Evolutionary conservation across 2,113 vertebrate genomes (phyloP).

Genomic region (Chaetodon auriga): DNA sequence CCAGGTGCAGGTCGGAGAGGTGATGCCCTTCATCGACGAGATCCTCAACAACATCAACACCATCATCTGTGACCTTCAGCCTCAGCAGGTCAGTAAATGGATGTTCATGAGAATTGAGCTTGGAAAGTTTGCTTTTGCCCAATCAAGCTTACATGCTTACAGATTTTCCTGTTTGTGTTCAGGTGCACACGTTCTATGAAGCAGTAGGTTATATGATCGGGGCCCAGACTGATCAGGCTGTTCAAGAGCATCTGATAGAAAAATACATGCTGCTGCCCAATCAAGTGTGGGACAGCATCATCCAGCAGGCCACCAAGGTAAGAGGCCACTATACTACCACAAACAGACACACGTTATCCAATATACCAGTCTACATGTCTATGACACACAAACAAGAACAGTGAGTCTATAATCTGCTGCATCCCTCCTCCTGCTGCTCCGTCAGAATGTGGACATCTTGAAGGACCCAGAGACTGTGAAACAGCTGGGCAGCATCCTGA

Average conservation of each 20-base stretch:
- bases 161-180: slow-evolving; percentile 4
- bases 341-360: no score
- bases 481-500: slow-evolving; percentile 98
- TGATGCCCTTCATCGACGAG: slow-evolving; percentile 99
- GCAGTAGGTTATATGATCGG: slow-evolving; percentile 99
- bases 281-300: slow-evolving; percentile 99
- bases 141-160: background rate
- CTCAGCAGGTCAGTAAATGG: slow-evolving; percentile 90
- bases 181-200: slow-evolving; percentile 99
- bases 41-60: slow-evolving; percentile 99
- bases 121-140: background rate
- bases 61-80: slow-evolving; percentile 99
- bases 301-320: slow-evolving; percentile 99
- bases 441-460: slow-evolving; percentile 97
- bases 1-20: slow-evolving; percentile 98
- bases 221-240: slow-evolving; percentile 97
- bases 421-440: background rate
- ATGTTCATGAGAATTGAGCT: background rate
- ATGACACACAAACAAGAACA: background rate
- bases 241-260: slow-evolving; percentile 98
- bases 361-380: background rate
- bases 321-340: background rate
- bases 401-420: background rate
- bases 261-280: slow-evolving; percentile 99
- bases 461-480: slow-evolving; percentile 99